Base-by-base conservation (phyloP, 2,888 invertebrate genomes). In the Sesia bembeciformis region DNA sequence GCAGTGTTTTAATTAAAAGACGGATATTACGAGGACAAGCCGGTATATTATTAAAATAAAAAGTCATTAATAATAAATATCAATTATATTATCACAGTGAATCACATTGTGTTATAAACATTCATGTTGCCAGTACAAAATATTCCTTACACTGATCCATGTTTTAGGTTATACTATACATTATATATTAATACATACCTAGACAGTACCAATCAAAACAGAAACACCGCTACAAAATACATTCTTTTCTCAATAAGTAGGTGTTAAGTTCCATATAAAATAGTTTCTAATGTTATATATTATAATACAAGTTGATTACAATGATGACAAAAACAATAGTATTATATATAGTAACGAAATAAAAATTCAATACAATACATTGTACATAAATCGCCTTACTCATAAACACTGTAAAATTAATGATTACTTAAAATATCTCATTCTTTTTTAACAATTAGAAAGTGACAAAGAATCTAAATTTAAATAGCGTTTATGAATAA, bases 1-100 rank as follows among this genome's bases (percentile, higher is more conserved):
- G 23, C 23, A 23, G 23, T 23, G 23, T 23, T 23, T n/a, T 23
- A 23, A 23, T 23, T 23, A 23, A 23, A 23, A 23, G 23, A 23
- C 23, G 23, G 23, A 23, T 23, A 23, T 23, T 1, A 23, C 23
- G 23, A 23, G 23, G 23, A 23, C 23, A 23, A 23, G 23, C 23
- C n/a, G n/a, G n/a, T n/a, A 23, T 23, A 23, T 23, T 23, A 23
- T 23, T 23, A 23, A 64, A 85, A 81, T 79, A 74, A 84, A 79
- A 85, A 53, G n/a, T 40, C 55, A 57, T 52, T 58, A 57, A 54
- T 78, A 82, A 84, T 87, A 86, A 87, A 88, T 88, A 89, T 84
- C 80, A 86, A 84, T 86, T 83, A 87, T 84, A 84, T 88, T 89
- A 89, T 89, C 89, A 89, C 89, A 89, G 89, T 87, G 88, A 88